Conservation (phyloP, 2,888 invertebrate genomes). For the Tanypteryx hageni region DNA sequence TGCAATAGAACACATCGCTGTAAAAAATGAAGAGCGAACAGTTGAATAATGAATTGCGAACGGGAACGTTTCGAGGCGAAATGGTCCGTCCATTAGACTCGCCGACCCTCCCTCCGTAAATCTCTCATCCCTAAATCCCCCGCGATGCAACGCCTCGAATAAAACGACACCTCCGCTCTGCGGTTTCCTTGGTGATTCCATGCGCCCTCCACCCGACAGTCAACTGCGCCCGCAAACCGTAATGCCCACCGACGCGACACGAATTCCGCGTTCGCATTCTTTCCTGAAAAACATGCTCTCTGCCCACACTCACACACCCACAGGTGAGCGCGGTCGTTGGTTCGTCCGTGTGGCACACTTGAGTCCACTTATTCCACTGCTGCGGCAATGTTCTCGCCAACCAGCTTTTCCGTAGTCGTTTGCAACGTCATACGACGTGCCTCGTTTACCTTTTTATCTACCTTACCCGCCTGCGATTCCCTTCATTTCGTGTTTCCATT, state of each 20-base stretch:
- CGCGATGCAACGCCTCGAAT: neutral
- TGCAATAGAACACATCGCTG: neutral
- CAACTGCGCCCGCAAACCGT: slow-evolving; percentile 61
- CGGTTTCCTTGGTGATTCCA: slow-evolving; percentile 33
- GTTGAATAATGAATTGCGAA: slow-evolving; percentile 1
- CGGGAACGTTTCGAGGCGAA: neutral
- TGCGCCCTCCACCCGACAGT: neutral
- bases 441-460: neutral
- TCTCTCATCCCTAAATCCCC: neutral
- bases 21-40: slow-evolving; percentile 18
- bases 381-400: neutral
- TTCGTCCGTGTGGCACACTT: neutral
- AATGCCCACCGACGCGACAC: slow-evolving; percentile 45
- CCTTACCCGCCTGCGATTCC: neutral
- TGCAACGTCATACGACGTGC: neutral
- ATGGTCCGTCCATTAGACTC: neutral
- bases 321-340: too few relatives aligned
- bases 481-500: neutral
- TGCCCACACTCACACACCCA: neutral
- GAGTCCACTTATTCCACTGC: neutral
- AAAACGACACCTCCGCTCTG: slow-evolving; percentile 29
- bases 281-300: neutral
- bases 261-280: slow-evolving; percentile 28
- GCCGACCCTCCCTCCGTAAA: neutral
- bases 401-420: neutral